Conservation (phyloP, 2,888 invertebrate species). For the Salticus scenicus region DNA sequence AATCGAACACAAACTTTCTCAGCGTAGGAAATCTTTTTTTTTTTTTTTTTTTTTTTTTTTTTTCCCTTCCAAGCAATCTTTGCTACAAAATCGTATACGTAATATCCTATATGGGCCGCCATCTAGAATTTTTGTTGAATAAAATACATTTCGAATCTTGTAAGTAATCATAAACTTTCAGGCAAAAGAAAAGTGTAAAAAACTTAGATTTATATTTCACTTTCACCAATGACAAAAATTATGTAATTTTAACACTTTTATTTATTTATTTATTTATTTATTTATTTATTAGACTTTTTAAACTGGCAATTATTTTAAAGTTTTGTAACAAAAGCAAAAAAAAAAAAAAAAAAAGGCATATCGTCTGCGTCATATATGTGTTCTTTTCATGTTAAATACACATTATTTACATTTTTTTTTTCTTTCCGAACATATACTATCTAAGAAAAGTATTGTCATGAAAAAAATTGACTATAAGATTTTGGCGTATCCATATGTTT, state of each 20-base stretch:
- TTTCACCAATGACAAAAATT: neutral
- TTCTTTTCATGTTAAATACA: too few species aligned
- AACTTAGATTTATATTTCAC: neutral
- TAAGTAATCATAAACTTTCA: slow-evolving; percentile 1
- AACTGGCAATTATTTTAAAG: too few species aligned
- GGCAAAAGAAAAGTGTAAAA: neutral
- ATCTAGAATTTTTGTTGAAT: neutral
- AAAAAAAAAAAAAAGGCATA: too few species aligned
- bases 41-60: neutral
- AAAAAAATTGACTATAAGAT: too few species aligned
- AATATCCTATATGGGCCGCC: neutral
- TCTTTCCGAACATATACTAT: too few species aligned
- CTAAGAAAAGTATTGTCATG: too few species aligned
- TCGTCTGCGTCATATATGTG: too few species aligned
- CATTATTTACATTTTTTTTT: too few species aligned
- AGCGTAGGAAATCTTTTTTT: neutral
- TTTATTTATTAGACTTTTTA: too few species aligned
- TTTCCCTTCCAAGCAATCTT: neutral
- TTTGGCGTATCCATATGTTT: too few species aligned
- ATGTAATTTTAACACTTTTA: neutral
- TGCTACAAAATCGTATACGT: neutral
- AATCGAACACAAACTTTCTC: neutral
- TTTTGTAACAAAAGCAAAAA: too few species aligned
- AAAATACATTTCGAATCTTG: neutral
- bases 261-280: neutral